A percentile compares a stretch with the other conserved stretches of the same genome.
Evolutionary conservation across 2,797 vertebrate genomes (phyloP).

Genomic region (Myotis pilosus): DNA sequence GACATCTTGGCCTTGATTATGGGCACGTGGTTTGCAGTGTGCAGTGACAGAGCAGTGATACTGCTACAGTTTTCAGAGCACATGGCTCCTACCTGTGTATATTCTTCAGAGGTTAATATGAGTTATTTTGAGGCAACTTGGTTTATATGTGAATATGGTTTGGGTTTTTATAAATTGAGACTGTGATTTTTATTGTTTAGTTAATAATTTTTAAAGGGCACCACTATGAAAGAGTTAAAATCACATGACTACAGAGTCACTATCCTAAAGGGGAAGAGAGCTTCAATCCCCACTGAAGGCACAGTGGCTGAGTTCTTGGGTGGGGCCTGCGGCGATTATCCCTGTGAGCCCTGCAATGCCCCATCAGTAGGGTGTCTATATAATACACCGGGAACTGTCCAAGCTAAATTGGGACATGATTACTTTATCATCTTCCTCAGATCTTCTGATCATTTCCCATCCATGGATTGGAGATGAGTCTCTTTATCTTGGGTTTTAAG

Average conservation of each 20-base stretch:
- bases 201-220: conserved; percentile 40
- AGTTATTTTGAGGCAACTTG: not conserved
- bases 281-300: not conserved
- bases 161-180: conserved; percentile 17
- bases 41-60: not conserved
- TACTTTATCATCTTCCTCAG: not conserved
- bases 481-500: conserved; percentile 10
- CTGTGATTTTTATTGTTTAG: not conserved
- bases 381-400: not conserved
- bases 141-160: conserved; percentile 14
- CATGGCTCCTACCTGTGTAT: not conserved
- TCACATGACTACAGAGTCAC: not conserved
- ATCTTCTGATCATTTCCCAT: not conserved
- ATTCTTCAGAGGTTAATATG: not conserved
- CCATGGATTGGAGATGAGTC: not conserved
- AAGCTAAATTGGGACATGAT: not conserved
- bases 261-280: not conserved
- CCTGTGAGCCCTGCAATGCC: not conserved
- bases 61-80: not conserved
- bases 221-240: not conserved
- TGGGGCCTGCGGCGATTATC: not conserved
- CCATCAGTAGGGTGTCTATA: too few species aligned
- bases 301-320: not conserved
- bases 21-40: not conserved
- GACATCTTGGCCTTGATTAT: not conserved